Percentiles rank a stretch among this genome's conserved stretches.
Evolutionary conservation across 1,140 invertebrate genomes (phyloP).

Genomic region (Apolygus lucorum): DNA sequence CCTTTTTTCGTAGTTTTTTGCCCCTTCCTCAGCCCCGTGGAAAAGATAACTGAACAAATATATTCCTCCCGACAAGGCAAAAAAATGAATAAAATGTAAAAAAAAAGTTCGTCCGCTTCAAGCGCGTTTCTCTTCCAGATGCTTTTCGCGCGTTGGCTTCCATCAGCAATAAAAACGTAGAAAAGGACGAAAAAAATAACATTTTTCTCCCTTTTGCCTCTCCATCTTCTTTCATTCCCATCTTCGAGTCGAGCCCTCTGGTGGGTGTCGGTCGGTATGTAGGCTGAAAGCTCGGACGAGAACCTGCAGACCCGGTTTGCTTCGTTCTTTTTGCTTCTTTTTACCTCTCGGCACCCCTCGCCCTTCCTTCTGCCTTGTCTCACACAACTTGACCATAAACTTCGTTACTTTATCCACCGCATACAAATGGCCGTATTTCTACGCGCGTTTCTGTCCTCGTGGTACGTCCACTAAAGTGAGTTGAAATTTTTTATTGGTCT

Average conservation of each 20-base stretch:
- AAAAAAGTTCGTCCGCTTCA: no score
- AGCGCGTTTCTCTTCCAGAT: no score
- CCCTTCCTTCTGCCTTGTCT: not conserved
- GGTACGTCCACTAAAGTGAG: not conserved
- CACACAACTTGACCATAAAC: not conserved
- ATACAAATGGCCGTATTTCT: not conserved
- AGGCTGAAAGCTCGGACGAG: not conserved
- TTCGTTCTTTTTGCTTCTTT: not conserved
- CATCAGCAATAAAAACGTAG: no score
- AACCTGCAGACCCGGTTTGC: not conserved
- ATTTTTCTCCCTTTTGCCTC: no score
- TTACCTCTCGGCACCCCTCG: not conserved
- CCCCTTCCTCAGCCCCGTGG: no score
- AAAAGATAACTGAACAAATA: no score
- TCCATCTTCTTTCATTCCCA: not conserved
- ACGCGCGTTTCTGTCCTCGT: not conserved
- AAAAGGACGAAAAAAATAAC: no score
- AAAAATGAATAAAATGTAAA: no score
- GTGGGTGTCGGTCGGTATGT: not conserved
- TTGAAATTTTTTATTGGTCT: not conserved
- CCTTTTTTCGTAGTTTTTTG: no score
- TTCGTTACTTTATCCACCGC: not conserved
- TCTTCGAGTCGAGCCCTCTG: not conserved
- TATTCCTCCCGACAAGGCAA: no score
- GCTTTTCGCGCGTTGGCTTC: no score